Conservation (phyloP, 1,140 invertebrate species). For the Contarinia nasturtii region DNA sequence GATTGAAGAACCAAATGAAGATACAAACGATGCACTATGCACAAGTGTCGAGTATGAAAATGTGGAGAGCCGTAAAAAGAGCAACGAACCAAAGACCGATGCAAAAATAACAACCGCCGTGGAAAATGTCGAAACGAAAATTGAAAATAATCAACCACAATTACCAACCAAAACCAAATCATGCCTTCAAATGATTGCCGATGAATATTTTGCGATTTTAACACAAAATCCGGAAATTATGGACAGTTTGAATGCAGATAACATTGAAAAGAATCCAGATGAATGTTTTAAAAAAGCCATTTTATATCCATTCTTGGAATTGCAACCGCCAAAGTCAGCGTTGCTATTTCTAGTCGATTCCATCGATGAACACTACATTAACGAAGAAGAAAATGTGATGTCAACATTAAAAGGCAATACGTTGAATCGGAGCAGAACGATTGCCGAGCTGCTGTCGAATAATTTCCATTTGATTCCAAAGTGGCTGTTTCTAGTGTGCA, state of each 20-base stretch:
- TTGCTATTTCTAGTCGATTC: conserved; percentile 79
- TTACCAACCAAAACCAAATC: conserved; percentile 36
- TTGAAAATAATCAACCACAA: conserved; percentile 23
- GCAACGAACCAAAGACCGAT: conserved; percentile 17
- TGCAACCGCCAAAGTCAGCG: conserved; percentile 62
- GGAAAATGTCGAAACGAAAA: conserved; percentile 11
- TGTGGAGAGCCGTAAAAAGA: conserved; percentile 14
- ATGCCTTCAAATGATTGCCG: conserved; percentile 41
- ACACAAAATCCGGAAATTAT: conserved; percentile 56
- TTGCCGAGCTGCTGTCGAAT: conserved; percentile 69
- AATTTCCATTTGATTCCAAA: conserved; percentile 85
- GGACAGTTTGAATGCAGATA: conserved; percentile 27
- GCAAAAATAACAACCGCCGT: conserved; percentile 5
- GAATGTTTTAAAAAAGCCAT: conserved; percentile 78
- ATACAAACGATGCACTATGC: not conserved
- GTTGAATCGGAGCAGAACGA: conserved; percentile 40
- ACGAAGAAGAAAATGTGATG: conserved; percentile 19
- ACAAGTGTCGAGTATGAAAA: not conserved
- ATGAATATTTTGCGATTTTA: conserved; percentile 65
- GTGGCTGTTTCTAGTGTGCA: conserved; percentile 82
- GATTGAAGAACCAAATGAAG: not conserved
- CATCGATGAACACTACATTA: conserved; percentile 57
- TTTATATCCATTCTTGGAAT: conserved; percentile 67
- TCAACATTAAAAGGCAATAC: conserved; percentile 24
- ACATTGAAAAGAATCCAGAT: conserved; percentile 65